These are phyloP conservation scores for Zenarchopterus dispar DNA, from an alignment of 2,797 vertebrate genomes.

Conservation along the genomic window DNA sequence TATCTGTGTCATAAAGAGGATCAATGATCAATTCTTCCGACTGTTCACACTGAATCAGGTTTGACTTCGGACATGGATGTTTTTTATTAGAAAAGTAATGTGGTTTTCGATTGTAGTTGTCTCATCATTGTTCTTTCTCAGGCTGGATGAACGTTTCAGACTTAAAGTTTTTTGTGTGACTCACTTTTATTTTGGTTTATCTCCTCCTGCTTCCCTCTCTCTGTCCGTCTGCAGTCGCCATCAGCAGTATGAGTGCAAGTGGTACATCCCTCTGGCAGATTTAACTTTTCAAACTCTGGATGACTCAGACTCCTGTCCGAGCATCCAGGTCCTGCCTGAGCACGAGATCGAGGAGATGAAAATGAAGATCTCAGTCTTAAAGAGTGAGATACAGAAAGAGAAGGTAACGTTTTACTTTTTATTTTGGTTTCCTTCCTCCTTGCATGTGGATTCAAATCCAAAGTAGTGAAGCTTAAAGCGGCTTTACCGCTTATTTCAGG, in stretches of 20 bases:
- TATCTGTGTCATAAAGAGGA: neutral
- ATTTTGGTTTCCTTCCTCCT: neutral
- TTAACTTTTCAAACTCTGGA: conserved; percentile 92
- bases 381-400: conserved; percentile 97
- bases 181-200: neutral
- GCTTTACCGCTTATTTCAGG: neutral
- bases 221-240: conserved; percentile 83
- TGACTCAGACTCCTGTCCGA: conserved; percentile 90
- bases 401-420: conserved; percentile 78
- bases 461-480: neutral
- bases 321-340: conserved; percentile 92
- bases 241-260: conserved; percentile 98
- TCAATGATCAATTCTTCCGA: neutral
- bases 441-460: conserved; percentile 3
- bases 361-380: conserved; percentile 95
- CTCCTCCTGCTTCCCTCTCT: neutral
- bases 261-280: conserved; percentile 96
- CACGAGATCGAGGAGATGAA: conserved; percentile 98
- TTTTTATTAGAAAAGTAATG: neutral
- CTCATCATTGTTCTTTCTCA: neutral
- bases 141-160: neutral
- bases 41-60: neutral
- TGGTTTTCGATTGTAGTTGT: neutral
- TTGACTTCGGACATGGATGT: neutral
- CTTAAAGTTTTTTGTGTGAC: neutral